Evolutionary conservation across 2,888 invertebrate genomes (phyloP).

Genomic region (Agonopterix subpropinquella): DNA sequence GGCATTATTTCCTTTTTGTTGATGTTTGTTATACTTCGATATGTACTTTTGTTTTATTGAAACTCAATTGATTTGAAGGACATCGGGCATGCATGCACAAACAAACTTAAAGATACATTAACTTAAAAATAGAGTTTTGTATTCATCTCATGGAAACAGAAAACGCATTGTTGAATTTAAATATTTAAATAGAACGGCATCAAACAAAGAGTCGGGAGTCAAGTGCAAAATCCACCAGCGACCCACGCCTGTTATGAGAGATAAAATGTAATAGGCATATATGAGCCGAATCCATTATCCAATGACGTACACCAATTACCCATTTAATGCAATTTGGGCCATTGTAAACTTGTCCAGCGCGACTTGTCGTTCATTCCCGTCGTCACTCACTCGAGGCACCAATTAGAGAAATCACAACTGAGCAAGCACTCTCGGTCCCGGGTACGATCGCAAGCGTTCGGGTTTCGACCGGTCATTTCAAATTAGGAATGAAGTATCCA

Average conservation of each 20-base stretch:
- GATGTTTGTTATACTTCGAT: no score
- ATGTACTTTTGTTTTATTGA: no score
- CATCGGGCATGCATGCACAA: not conserved
- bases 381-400: constrained; percentile 70
- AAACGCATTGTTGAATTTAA: constrained; percentile 54
- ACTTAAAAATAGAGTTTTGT: constrained; percentile 38
- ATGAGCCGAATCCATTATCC: constrained; percentile 71
- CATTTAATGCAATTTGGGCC: constrained; percentile 74
- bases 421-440: constrained; percentile 43
- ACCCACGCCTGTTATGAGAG: constrained; percentile 54
- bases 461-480: constrained; percentile 57
- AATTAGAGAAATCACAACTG: constrained; percentile 62
- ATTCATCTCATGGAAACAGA: constrained; percentile 57
- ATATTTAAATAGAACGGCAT: constrained; percentile 52
- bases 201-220: constrained; percentile 58
- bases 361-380: constrained; percentile 59
- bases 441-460: constrained; percentile 44
- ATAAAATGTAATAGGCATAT: constrained; percentile 55
- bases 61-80: no score
- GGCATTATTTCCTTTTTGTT: no score
- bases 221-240: constrained; percentile 61
- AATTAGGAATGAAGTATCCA: constrained; percentile 38
- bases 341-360: constrained; percentile 59
- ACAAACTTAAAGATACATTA: constrained; percentile 13
- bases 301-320: constrained; percentile 74